phyloP scores from a whole-genome alignment of 2,113 vertebrate genomes.

The Aepyceros melampus region DNA sequence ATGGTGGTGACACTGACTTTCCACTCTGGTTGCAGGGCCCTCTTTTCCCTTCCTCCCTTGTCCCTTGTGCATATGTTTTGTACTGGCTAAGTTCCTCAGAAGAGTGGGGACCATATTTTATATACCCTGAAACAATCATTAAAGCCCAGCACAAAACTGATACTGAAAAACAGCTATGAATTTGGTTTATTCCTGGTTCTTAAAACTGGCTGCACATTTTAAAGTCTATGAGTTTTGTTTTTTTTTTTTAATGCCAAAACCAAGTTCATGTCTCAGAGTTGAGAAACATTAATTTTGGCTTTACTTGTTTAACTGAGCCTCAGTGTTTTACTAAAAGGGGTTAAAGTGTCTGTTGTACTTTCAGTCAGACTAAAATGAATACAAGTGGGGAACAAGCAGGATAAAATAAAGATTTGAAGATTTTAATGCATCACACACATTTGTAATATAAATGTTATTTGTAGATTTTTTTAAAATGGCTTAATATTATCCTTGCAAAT shows the following conservation, averaged over 20 bases:
- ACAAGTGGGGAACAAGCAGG: background rate
- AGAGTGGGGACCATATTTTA: background rate
- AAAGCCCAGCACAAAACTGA: background rate
- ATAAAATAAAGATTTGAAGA: background rate
- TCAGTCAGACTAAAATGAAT: background rate
- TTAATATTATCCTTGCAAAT: background rate
- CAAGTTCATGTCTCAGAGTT: background rate
- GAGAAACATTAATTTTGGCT: background rate
- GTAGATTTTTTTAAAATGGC: background rate
- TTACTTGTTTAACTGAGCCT: background rate
- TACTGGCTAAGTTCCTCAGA: background rate
- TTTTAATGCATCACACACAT: background rate
- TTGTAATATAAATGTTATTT: background rate
- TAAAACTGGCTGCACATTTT: background rate
- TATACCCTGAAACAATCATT: background rate
- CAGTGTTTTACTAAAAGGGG: background rate
- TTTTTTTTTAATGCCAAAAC: background rate
- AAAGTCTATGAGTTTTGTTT: background rate
- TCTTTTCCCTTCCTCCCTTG: no score
- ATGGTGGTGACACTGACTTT: background rate
- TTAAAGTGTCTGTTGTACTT: background rate
- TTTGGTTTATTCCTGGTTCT: background rate
- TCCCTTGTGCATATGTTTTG: accelerated
- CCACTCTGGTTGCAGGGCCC: background rate
- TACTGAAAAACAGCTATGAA: background rate